Evolutionary conservation across 2,888 invertebrate species (phyloP).

Genomic region (Smittia sp.): DNA sequence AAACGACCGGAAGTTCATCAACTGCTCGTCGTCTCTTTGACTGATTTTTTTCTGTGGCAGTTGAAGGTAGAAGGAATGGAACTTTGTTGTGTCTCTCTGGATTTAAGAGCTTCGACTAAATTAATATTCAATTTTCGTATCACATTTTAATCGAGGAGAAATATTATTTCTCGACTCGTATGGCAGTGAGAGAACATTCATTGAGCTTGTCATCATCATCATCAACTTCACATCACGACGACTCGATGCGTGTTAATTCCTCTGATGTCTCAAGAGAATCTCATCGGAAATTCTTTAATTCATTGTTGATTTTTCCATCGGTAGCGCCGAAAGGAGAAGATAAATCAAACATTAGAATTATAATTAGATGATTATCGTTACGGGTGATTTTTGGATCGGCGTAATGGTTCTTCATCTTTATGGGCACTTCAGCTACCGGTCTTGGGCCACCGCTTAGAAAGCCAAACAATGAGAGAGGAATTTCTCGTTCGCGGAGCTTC

Average conservation of each 20-base stretch:
- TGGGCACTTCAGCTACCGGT: conserved; percentile 28
- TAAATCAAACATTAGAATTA: conserved; percentile 30
- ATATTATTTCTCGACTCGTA: conserved; percentile 5
- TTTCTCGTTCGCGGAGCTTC: background rate
- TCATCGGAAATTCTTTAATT: background rate
- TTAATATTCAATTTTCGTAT: conserved; percentile 42
- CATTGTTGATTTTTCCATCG: background rate
- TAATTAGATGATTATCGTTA: conserved; percentile 41
- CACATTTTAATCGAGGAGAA: conserved; percentile 32
- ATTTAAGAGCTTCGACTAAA: conserved; percentile 12
- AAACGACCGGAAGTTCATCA: conserved; percentile 42
- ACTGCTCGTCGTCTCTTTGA: conserved; percentile 34
- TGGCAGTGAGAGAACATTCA: background rate
- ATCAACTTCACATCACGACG: background rate
- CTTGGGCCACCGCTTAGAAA: background rate
- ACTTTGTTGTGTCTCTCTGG: background rate
- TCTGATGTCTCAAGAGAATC: background rate
- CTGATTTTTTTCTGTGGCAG: conserved; percentile 18
- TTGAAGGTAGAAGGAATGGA: conserved; percentile 15
- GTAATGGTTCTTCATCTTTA: background rate
- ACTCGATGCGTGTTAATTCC: background rate
- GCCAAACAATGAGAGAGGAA: background rate
- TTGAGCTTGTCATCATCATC: conserved; percentile 38
- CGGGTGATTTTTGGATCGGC: conserved; percentile 18
- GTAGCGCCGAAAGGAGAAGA: background rate